Percentiles rank a stretch among this genome's conserved stretches.
phyloP scores from a whole-genome alignment of 1,140 invertebrate genomes.

The Papilio polytes region DNA sequence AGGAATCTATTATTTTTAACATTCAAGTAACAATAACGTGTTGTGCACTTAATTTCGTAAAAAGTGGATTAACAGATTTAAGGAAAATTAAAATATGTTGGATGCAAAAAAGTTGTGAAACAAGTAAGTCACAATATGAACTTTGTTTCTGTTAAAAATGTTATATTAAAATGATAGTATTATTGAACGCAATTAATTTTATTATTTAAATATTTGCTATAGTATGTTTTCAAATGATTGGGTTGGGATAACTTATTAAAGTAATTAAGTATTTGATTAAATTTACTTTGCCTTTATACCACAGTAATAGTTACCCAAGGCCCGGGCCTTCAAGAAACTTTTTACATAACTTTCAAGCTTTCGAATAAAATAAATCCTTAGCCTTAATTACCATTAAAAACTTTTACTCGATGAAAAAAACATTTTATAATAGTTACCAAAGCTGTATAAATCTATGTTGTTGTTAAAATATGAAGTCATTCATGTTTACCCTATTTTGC shows the following conservation, averaged over 20 bases:
- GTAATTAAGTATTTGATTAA: too few species aligned
- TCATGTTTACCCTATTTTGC: slow-evolving; percentile 47
- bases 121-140: not conserved
- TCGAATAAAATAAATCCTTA: too few species aligned
- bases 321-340: too few species aligned
- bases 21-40: not conserved
- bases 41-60: not conserved
- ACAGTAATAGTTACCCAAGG: too few species aligned
- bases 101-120: not conserved
- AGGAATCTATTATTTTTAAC: not conserved
- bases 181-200: not conserved
- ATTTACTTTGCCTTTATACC: too few species aligned
- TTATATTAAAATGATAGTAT: not conserved
- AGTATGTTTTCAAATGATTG: too few species aligned
- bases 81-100: not conserved
- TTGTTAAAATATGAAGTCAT: not conserved
- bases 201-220: not conserved
- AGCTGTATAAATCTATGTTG: too few species aligned
- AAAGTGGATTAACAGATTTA: not conserved
- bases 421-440: not conserved
- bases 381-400: too few species aligned
- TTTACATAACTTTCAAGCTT: too few species aligned
- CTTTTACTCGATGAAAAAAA: not conserved
- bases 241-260: too few species aligned
- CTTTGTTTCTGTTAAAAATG: not conserved